phyloP scores from a whole-genome alignment of 2,888 invertebrate species.

The Ophion slaviceki region DNA sequence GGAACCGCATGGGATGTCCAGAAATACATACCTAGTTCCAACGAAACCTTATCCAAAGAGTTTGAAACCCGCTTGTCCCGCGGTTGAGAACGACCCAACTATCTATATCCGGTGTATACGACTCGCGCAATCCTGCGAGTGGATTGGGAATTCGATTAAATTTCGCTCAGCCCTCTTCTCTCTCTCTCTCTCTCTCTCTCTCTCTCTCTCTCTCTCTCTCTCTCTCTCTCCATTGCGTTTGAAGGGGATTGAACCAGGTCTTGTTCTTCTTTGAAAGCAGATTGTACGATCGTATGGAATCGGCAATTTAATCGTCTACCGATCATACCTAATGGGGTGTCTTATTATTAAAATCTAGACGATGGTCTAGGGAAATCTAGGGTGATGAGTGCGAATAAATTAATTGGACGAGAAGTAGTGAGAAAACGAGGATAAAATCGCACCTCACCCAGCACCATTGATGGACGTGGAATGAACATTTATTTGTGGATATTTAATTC shows the following conservation, averaged over 20 bases:
- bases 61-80: constrained; percentile 43
- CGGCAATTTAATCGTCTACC: constrained; percentile 35
- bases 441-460: no score
- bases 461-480: no score
- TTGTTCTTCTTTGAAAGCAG: background rate
- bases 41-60: constrained; percentile 38
- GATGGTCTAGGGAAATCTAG: no score
- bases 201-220: constrained; percentile 19
- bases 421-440: no score
- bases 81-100: constrained; percentile 35
- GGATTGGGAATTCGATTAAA: constrained; percentile 63
- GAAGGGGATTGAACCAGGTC: no score
- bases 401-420: no score
- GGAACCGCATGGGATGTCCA: constrained; percentile 10
- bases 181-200: constrained; percentile 16
- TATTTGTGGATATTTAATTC: no score
- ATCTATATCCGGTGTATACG: constrained; percentile 40
- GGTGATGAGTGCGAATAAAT: no score
- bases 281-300: constrained; percentile 40
- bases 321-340: constrained; percentile 30
- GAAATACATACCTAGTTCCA: constrained; percentile 38
- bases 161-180: constrained; percentile 43
- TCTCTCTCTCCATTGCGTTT: constrained; percentile 17
- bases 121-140: constrained; percentile 36
- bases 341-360: constrained; percentile 39